Percentiles rank a stretch among this genome's conserved stretches.
phyloP scores from a whole-genome alignment of 2,888 invertebrate species.

The Hartigia nigra region DNA sequence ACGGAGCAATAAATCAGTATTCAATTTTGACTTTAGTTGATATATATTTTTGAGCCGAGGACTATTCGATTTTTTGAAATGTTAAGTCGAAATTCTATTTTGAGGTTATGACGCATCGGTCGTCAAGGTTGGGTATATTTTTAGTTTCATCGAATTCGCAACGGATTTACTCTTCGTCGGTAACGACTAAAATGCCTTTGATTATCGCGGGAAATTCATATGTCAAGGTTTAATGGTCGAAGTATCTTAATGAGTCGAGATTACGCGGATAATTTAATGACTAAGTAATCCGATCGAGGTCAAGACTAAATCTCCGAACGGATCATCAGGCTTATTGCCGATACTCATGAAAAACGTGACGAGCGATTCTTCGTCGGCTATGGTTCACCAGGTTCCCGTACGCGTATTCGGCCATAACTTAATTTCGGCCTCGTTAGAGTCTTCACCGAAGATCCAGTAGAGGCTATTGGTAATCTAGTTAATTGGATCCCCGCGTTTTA shows the following conservation, averaged over 20 bases:
- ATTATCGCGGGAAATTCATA: background rate
- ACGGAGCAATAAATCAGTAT: background rate
- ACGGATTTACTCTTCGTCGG: background rate
- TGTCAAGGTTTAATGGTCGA: background rate
- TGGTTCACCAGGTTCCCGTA: background rate
- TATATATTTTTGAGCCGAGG: background rate
- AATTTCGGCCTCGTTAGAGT: background rate
- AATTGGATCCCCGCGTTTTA: background rate
- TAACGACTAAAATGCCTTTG: background rate
- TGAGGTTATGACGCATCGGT: background rate
- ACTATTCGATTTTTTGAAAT: background rate
- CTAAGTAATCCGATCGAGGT: background rate
- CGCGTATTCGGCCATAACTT: background rate
- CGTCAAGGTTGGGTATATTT: background rate
- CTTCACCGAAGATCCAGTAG: background rate
- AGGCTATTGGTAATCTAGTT: background rate
- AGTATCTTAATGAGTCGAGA: background rate
- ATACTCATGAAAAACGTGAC: background rate
- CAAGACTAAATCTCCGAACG: background rate
- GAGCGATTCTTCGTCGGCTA: background rate
- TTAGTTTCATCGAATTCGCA: background rate
- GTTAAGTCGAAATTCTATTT: background rate
- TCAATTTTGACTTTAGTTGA: background rate
- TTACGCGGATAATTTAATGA: background rate
- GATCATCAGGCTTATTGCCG: background rate